Evolutionary conservation across 2,113 vertebrate species (phyloP).

Genomic region (Lepisosteus osseus): DNA sequence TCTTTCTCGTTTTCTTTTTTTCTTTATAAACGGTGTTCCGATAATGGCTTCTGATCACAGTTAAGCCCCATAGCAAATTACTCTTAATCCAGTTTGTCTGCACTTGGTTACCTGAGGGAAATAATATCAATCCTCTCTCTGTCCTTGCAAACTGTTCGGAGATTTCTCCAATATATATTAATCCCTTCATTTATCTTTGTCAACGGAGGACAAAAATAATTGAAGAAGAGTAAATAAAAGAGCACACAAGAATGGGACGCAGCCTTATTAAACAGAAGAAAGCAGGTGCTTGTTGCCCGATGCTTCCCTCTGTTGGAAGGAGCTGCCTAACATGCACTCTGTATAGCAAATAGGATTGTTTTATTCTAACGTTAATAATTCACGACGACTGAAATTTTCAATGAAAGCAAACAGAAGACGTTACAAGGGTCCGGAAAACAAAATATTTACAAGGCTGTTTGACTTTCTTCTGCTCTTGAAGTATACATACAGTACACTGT

Average conservation of each 20-base stretch:
- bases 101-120: conserved; percentile 92
- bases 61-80: conserved; percentile 95
- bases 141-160: conserved; percentile 68
- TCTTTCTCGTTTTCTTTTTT: conserved; percentile 34
- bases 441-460: conserved; percentile 36
- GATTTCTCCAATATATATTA: conserved; percentile 98
- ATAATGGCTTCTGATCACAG: conserved; percentile 88
- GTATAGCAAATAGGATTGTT: conserved; percentile 64
- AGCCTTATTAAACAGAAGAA: conserved; percentile 74
- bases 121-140: conserved; percentile 81
- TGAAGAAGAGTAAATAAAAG: conserved; percentile 87
- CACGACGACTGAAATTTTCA: conserved; percentile 54
- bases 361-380: conserved; percentile 70
- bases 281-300: conserved; percentile 80
- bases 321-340: conserved; percentile 70
- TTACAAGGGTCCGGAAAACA: conserved; percentile 60
- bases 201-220: conserved; percentile 92
- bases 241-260: conserved; percentile 63
- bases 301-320: conserved; percentile 71
- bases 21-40: conserved; percentile 72
- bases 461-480: conserved; percentile 9
- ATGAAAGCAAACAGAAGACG: conserved; percentile 60
- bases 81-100: conserved; percentile 92
- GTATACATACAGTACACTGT: no score
- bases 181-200: conserved; percentile 98